Base-by-base conservation (phyloP, 2,113 vertebrate genomes). In the Scortum barcoo region DNA sequence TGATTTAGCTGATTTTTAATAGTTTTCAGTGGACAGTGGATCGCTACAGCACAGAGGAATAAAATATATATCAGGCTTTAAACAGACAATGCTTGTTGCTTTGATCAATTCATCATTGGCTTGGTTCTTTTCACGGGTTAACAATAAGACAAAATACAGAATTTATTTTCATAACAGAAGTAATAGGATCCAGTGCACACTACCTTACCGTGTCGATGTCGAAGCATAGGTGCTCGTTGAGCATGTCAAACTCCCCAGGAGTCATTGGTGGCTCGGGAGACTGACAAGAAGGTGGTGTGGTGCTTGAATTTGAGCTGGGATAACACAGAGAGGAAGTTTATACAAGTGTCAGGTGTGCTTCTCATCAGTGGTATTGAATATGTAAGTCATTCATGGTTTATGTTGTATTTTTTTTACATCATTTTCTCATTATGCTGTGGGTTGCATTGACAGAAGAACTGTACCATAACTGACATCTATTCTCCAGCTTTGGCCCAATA, bases 211-310 rank as follows among this genome's bases (percentile, higher is more conserved):
- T 96, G 91, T 98, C 97, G 1, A 99, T 96, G 58, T 97, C 96
- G 2, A 97, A 95, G 63, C 96, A 97, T 72, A 99, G 94, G 20
- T 97, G 95, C 90, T 98, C 95, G 89, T 93, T 97, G 91, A 99
- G 95, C 93, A 97, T 96, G 61, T 97, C 95, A 17, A 98, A 99
- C 82, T 98, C 97, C 0, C 97, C 97, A 22, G 98, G 98, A 83
- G 97, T 98, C 97, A 99, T 97, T 9, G 97, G 97, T 0, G 97
- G 97, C 70, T 99, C 97, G 17, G 97, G 96, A 73, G 97, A 97
- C 78, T 94, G 97, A 72, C 93, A 95, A 5, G 95, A 90, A 26
- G 94, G 94, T 5, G 95, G 81, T 1, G 95, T 92, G 91, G 95
- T 93, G 86, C 87, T 97, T 48, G 94, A 88, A 56, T 94, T 95